Base-by-base conservation (phyloP, 2,888 invertebrate genomes). In the Agapetus fuscipes region DNA sequence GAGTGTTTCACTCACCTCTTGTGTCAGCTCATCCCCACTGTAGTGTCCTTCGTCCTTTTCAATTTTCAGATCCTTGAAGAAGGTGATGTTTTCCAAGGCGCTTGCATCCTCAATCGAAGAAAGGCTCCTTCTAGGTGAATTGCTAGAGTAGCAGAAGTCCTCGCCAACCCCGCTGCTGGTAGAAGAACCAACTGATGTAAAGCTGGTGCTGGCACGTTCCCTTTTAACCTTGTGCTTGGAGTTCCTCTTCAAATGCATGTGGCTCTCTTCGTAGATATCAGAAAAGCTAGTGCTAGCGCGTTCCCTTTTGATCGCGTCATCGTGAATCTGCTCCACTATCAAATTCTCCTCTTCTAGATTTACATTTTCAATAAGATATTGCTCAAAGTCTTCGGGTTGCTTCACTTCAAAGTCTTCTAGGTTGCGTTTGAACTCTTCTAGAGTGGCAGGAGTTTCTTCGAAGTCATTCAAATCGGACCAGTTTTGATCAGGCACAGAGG, bases 391-490 rank as follows among this genome's bases (percentile, higher is more conserved):
- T 26, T 63, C 61, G 12, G 61, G 61, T 33, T 64, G 62, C 34
- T 67, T 68, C 0, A 60, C 56, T 34, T 67, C 73, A 44, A 59
- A 49, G 47, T 50, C 66, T 46, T 60, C 72, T 48, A 67, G 55
- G 52, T 61, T 67, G 51, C 49, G 66, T 48, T 58, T 58, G 17
- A 67, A 47, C 17, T 61, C 62, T 35, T 64, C 65, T 0, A 60
- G 55, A 16, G 64, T 66, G 17, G 62, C 59, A 3, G 61, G 58
- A 10, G 62, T 46, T 28, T 70, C 67, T 3, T 60, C 67, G 46
- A 71, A 76, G 46, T 75, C 76, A 43, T 64, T 62, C 9, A 76
- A 53, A 55, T 76, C 76, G 0, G 74, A 73, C 45, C 75, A 51
- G 49, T 75, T 76, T 48, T 76, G 74, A 31, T 72, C 68, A 51